Evolutionary conservation across 2,888 invertebrate species (phyloP).

Genomic region (Imbricaverruca yamaguchii): DNA sequence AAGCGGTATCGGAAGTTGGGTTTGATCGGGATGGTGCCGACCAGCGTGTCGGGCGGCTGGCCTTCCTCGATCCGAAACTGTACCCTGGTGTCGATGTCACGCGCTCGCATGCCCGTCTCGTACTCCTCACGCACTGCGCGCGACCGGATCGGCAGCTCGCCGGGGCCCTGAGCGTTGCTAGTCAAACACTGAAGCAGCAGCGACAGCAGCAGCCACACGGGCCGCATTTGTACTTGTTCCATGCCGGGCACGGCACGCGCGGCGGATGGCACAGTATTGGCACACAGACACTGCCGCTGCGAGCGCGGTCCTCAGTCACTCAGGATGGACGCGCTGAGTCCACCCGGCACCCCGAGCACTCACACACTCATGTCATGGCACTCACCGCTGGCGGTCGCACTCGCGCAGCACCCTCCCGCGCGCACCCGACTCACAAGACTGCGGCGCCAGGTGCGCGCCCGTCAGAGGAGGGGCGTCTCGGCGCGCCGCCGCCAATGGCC

Average conservation of each 20-base stretch:
- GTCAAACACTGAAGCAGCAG: slow-evolving; percentile 34
- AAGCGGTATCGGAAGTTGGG: slow-evolving; percentile 85
- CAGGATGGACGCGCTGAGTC: slow-evolving; percentile 8
- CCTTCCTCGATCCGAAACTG: slow-evolving; percentile 80
- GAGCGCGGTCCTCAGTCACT: neutral
- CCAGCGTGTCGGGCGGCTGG: slow-evolving; percentile 69
- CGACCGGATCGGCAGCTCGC: slow-evolving; percentile 33
- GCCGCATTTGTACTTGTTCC: slow-evolving; percentile 8
- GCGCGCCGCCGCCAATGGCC: neutral
- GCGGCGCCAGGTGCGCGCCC: neutral
- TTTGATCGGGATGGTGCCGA: slow-evolving; percentile 79
- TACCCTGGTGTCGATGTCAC: slow-evolving; percentile 42
- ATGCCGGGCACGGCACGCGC: neutral
- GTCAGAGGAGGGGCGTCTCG: neutral
- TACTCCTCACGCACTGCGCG: slow-evolving; percentile 25
- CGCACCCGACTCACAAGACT: slow-evolving; percentile 8
- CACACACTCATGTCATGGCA: slow-evolving; percentile 15
- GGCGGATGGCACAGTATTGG: slow-evolving; percentile 9
- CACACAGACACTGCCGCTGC: neutral
- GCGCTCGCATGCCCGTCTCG: slow-evolving; percentile 32
- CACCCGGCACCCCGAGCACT: neutral
- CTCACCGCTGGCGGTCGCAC: neutral
- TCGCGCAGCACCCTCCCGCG: neutral
- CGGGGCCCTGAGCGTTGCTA: slow-evolving; percentile 36
- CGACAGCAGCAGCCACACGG: slow-evolving; percentile 33